Evolutionary conservation across 2,113 vertebrate genomes (phyloP).

Genomic region (Bos javanicus): DNA sequence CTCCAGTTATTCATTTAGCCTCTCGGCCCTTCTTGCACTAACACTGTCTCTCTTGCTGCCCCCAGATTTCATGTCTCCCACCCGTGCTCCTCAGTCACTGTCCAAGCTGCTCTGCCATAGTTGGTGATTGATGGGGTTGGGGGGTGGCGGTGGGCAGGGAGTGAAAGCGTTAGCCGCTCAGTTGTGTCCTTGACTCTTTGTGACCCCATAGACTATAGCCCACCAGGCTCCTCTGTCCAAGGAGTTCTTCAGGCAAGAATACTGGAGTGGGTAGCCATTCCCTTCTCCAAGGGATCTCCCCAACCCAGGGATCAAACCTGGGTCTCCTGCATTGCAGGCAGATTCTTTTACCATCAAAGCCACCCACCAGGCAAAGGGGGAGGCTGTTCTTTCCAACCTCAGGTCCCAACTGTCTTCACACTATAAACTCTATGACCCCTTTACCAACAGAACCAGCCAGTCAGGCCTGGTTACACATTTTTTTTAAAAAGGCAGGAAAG

Average conservation of each 20-base stretch:
- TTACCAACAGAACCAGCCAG: constrained; percentile 68
- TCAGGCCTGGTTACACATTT: constrained; percentile 28
- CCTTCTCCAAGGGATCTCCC: not conserved
- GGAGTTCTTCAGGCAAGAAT: not conserved
- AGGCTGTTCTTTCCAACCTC: constrained; percentile 17
- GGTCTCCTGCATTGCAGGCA: not conserved
- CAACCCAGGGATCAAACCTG: not conserved
- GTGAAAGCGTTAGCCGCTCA: not conserved
- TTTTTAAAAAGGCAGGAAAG: not conserved
- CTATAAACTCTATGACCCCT: constrained; percentile 44
- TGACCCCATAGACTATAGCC: not conserved
- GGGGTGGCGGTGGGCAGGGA: not conserved
- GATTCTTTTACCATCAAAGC: not conserved
- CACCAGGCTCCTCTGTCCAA: not conserved
- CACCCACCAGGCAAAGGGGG: not conserved
- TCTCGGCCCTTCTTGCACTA: constrained; percentile 37
- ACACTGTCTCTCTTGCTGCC: constrained; percentile 64
- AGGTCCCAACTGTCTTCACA: constrained; percentile 18
- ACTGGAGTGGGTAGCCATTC: not conserved
- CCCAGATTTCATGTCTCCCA: not conserved
- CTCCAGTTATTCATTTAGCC: not conserved
- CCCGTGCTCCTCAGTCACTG: not conserved
- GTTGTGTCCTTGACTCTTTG: not conserved
- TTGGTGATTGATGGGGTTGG: constrained; percentile 67
- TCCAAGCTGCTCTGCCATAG: constrained; percentile 56